These are phyloP conservation scores for Oryzias curvinotus DNA, from an alignment of 2,113 vertebrate species.

Conservation along the genomic window DNA sequence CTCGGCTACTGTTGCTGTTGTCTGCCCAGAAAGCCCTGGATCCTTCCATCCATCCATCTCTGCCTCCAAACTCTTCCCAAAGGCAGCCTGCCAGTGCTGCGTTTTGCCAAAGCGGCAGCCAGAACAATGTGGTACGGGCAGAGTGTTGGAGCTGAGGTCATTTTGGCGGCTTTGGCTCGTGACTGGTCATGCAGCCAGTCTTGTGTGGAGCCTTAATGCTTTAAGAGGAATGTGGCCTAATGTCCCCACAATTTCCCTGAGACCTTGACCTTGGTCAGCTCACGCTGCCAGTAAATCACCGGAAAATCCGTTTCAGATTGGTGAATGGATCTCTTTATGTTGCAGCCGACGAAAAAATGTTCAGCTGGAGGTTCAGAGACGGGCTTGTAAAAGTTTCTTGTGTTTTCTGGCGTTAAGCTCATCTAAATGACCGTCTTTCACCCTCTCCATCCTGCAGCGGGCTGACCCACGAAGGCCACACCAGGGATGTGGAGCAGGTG, in stretches of 20 bases:
- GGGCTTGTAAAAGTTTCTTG: background rate
- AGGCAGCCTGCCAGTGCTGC: conserved; percentile 67
- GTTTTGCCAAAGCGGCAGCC: conserved; percentile 58
- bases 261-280: conserved; percentile 46
- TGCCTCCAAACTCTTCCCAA: conserved; percentile 66
- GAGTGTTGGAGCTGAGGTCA: conserved; percentile 63
- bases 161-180: conserved; percentile 63
- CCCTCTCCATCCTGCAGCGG: conserved; percentile 76
- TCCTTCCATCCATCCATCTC: conserved; percentile 68
- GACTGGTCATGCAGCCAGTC: conserved; percentile 77
- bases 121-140: conserved; percentile 56
- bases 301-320: conserved; percentile 29
- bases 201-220: conserved; percentile 61
- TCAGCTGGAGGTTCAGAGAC: background rate
- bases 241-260: conserved; percentile 39
- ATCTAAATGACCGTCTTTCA: too few species aligned
- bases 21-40: conserved; percentile 66
- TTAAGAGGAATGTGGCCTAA: conserved; percentile 61
- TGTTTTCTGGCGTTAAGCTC: background rate
- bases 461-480: conserved; percentile 90
- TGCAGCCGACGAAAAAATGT: background rate
- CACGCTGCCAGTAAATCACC: conserved; percentile 25
- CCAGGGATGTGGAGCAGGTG: conserved; percentile 96
- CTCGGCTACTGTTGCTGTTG: conserved; percentile 76
- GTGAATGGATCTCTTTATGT: conserved; percentile 33